Evolutionary conservation across 2,113 vertebrate genomes (phyloP).

Genomic region (Mesocricetus auratus): DNA sequence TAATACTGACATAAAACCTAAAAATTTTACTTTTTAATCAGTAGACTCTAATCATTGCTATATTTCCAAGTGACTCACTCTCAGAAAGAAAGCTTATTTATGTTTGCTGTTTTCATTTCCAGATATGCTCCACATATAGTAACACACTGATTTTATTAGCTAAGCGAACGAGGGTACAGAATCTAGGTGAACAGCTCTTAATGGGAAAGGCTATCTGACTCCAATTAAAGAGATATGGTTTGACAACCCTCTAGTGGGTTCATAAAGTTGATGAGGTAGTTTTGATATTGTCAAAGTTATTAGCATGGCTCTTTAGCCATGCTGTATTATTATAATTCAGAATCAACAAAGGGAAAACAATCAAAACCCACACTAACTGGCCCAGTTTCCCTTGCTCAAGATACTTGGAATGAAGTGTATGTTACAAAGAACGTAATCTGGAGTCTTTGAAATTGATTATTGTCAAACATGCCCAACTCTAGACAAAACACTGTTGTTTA

Average conservation of each 20-base stretch:
- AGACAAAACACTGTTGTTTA: slow-evolving; percentile 34
- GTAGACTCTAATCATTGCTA: background rate
- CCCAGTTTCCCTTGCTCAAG: background rate
- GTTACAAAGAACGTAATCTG: background rate
- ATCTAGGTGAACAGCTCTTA: slow-evolving; percentile 55
- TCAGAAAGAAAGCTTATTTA: slow-evolving; percentile 36
- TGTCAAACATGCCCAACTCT: background rate
- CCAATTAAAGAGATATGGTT: slow-evolving; percentile 45
- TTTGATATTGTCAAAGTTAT: slow-evolving; percentile 45
- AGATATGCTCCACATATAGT: slow-evolving; percentile 37
- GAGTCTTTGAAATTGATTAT: slow-evolving; percentile 9
- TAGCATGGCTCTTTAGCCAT: slow-evolving; percentile 5
- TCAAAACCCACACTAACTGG: background rate
- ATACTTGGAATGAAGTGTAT: background rate
- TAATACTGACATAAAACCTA: slow-evolving; percentile 4
- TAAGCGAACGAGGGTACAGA: slow-evolving; percentile 56
- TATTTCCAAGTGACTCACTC: slow-evolving; percentile 15
- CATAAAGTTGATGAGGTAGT: slow-evolving; percentile 52
- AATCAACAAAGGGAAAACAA: slow-evolving; percentile 22
- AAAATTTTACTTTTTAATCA: slow-evolving; percentile 26
- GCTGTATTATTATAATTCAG: slow-evolving; percentile 21
- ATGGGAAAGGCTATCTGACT: slow-evolving; percentile 51
- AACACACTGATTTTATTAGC: slow-evolving; percentile 56
- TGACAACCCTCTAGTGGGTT: slow-evolving; percentile 13
- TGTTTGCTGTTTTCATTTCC: slow-evolving; percentile 57